Evolutionary conservation across 30 jellyfish, hydroid and myxozoan species (phyloP).

Genomic region (Mastigias papua): DNA sequence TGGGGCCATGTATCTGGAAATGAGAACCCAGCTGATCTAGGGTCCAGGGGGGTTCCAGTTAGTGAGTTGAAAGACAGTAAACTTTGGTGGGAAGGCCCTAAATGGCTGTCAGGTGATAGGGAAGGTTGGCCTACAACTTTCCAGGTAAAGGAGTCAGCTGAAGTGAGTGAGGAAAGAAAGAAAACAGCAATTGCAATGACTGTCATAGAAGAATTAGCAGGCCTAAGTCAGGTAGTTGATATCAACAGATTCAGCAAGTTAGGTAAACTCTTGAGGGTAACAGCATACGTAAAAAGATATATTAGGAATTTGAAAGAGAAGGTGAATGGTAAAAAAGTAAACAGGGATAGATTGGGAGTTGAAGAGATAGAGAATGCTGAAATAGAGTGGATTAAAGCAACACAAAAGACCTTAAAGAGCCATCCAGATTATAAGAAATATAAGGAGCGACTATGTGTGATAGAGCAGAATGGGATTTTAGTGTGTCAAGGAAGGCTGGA

Average conservation of each 20-base stretch:
- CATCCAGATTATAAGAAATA: constrained; percentile 25
- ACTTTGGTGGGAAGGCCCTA: constrained; percentile 76
- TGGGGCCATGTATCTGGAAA: constrained; percentile 31
- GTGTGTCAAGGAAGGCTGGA: constrained; percentile 45
- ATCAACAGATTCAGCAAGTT: constrained; percentile 35
- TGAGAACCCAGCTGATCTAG: constrained; percentile 70
- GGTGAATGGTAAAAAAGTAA: background rate
- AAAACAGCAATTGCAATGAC: constrained; percentile 22
- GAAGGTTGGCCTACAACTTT: constrained; percentile 51
- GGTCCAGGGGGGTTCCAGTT: constrained; percentile 68
- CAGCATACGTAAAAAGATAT: constrained; percentile 44
- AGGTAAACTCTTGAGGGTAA: constrained; percentile 39
- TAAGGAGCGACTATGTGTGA: constrained; percentile 17
- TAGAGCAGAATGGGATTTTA: background rate
- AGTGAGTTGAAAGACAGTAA: constrained; percentile 43
- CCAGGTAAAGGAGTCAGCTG: constrained; percentile 22
- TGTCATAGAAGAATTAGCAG: background rate
- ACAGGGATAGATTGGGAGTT: background rate
- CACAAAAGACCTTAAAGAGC: constrained; percentile 8
- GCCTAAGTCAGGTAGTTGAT: constrained; percentile 40
- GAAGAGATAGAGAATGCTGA: constrained; percentile 50
- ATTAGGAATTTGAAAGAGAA: constrained; percentile 26
- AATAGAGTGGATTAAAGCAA: constrained; percentile 27
- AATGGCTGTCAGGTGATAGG: background rate
- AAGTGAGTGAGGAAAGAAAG: constrained; percentile 49